A percentile compares a stretch with the other conserved stretches of the same genome.
Conservation (phyloP, 2,113 vertebrate genomes). For the Micromys minutus region DNA sequence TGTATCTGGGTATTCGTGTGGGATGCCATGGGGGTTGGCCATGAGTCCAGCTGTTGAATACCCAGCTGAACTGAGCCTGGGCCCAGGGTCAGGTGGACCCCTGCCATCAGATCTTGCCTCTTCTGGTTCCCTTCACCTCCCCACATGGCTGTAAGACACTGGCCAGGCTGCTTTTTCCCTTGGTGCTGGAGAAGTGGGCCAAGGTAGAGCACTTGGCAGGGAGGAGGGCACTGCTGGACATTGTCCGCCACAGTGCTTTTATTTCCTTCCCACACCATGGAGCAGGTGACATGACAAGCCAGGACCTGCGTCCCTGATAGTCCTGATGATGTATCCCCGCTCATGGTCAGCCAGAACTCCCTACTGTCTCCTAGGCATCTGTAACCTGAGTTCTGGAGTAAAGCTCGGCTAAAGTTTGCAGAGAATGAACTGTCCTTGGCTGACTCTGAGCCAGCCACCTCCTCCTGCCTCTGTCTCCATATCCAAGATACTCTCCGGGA, state of each 20-base stretch:
- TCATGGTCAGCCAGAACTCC: not conserved
- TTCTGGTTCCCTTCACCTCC: not conserved
- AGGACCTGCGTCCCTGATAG: not conserved
- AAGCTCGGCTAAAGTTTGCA: not conserved
- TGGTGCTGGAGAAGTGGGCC: not conserved
- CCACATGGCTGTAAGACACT: fast-evolving
- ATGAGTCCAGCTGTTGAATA: not conserved
- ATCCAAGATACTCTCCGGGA: not conserved
- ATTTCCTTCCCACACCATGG: fast-evolving
- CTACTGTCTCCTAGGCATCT: not conserved
- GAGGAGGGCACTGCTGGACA: too few species aligned
- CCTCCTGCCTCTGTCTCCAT: not conserved
- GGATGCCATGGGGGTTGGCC: not conserved
- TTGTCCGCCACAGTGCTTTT: fast-evolving
- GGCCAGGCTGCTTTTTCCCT: too few species aligned
- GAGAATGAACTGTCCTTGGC: too few species aligned
- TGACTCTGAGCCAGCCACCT: not conserved
- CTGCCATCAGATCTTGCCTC: not conserved
- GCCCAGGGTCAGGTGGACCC: not conserved
- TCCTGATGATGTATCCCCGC: fast-evolving
- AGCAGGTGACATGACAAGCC: not conserved
- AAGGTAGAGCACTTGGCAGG: fast-evolving
- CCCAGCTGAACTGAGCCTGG: not conserved
- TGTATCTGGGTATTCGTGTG: not conserved
- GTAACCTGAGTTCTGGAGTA: not conserved